These are phyloP conservation scores for Caranx melampygus DNA, from an alignment of 2,113 vertebrate species.

Conservation along the genomic window DNA sequence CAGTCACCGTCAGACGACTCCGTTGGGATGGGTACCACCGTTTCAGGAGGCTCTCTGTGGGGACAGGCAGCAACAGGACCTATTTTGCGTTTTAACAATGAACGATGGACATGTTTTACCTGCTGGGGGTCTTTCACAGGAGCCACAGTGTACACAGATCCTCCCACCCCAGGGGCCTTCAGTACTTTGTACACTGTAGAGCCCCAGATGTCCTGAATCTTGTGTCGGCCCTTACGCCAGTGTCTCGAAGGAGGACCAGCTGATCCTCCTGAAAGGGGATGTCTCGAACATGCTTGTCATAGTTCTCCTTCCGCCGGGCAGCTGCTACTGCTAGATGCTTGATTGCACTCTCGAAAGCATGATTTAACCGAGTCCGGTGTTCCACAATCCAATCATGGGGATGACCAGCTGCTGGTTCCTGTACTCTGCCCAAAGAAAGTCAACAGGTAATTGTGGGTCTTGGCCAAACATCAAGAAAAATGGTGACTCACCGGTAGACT, in stretches of 20 bases:
- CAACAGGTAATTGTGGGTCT: conserved; percentile 24
- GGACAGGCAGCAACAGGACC: too few species aligned
- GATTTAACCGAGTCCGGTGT: background rate
- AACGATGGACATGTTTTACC: too few species aligned
- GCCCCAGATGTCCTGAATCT: too few species aligned
- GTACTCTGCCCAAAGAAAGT: conserved; percentile 27
- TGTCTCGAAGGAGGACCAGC: background rate
- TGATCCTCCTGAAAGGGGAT: background rate
- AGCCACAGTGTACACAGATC: too few species aligned
- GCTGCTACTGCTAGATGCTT: background rate
- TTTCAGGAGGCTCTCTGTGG: too few species aligned
- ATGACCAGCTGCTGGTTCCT: background rate
- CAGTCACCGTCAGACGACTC: too few species aligned
- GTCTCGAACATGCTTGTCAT: conserved; percentile 28
- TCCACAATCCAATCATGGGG: conserved; percentile 20
- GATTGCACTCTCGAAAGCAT: background rate
- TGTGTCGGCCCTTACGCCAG: too few species aligned
- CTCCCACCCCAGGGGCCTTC: too few species aligned
- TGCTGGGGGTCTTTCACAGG: too few species aligned
- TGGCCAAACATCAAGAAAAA: conserved; percentile 18
- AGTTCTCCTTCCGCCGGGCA: background rate
- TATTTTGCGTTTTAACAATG: too few species aligned
- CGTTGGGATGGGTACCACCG: too few species aligned
- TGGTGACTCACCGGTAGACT: background rate
- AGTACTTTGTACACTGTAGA: too few species aligned